Evolutionary conservation across 2,113 vertebrate species (phyloP).

Genomic region (Scartelaos histophorus): DNA sequence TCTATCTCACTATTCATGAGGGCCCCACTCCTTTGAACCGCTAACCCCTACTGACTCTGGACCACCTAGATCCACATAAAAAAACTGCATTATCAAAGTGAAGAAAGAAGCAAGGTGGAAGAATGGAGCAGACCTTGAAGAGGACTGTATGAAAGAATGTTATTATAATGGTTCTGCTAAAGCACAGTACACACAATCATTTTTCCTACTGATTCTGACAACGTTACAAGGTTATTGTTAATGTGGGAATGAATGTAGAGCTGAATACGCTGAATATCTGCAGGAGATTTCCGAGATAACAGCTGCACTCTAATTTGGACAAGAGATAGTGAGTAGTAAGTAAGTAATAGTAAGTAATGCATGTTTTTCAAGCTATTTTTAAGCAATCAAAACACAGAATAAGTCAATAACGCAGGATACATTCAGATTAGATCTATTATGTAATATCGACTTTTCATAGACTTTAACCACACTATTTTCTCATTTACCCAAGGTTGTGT

Average conservation of each 20-base stretch:
- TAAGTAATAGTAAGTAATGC: too few relatives aligned
- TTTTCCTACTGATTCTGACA: neutral
- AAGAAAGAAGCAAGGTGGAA: neutral
- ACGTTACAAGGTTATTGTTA: neutral
- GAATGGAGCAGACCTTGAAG: neutral
- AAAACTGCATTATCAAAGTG: conserved; percentile 3
- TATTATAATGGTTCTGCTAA: neutral
- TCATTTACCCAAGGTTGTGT: too few relatives aligned
- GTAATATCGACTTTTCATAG: too few relatives aligned
- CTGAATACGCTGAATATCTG: too few relatives aligned
- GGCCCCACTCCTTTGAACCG: neutral
- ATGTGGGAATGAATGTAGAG: neutral
- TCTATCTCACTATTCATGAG: neutral
- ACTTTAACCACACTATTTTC: too few relatives aligned
- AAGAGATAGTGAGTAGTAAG: too few relatives aligned
- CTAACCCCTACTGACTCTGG: neutral
- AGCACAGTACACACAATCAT: neutral
- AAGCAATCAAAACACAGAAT: too few relatives aligned
- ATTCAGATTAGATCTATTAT: too few relatives aligned
- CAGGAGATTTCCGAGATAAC: too few relatives aligned
- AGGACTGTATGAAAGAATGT: neutral
- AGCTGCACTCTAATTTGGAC: too few relatives aligned
- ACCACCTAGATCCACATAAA: neutral
- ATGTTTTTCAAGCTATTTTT: too few relatives aligned
- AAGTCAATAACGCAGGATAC: too few relatives aligned